Evolutionary conservation across 2,113 vertebrate species (phyloP).

Genomic region (Macroglossus sobrinus): DNA sequence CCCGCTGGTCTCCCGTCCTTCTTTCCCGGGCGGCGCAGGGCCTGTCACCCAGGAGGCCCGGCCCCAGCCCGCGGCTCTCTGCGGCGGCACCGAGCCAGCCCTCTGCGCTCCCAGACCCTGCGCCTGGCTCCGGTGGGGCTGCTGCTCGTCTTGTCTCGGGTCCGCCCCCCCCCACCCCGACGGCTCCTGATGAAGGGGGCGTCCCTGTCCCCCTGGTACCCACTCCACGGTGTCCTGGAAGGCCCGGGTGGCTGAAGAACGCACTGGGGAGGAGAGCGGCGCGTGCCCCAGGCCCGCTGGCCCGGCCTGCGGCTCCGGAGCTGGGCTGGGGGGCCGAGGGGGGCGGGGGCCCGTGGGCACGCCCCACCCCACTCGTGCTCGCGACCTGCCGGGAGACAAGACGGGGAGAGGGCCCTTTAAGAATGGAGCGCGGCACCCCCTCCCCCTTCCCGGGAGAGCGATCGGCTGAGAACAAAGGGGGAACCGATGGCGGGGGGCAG

Average conservation of each 20-base stretch:
- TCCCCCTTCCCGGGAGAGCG: slow-evolving; percentile 58
- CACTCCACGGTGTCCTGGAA: background rate
- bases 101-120: slow-evolving; percentile 13
- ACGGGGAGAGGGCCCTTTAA: slow-evolving; percentile 72
- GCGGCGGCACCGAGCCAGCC: background rate
- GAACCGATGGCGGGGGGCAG: slow-evolving; percentile 29
- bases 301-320: background rate
- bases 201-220: background rate
- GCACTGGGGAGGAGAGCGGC: background rate
- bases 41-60: slow-evolving; percentile 25
- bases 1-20: background rate
- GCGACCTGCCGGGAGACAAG: slow-evolving; percentile 62
- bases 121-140: background rate
- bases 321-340: slow-evolving; percentile 1
- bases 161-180: slow-evolving; percentile 35
- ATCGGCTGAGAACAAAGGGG: slow-evolving; percentile 71
- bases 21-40: background rate
- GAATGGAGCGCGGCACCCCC: slow-evolving; percentile 57
- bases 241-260: background rate
- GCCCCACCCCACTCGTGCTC: slow-evolving; percentile 73
- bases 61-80: slow-evolving; percentile 14
- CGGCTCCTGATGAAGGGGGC: slow-evolving; percentile 46
- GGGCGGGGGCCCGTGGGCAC: slow-evolving; percentile 71
- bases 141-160: background rate
- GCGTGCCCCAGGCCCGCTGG: accelerated